Percentiles rank a stretch among this genome's conserved stretches.
Evolutionary conservation across 2,113 vertebrate genomes (phyloP).

Genomic region (Pseudopipra pipra): DNA sequence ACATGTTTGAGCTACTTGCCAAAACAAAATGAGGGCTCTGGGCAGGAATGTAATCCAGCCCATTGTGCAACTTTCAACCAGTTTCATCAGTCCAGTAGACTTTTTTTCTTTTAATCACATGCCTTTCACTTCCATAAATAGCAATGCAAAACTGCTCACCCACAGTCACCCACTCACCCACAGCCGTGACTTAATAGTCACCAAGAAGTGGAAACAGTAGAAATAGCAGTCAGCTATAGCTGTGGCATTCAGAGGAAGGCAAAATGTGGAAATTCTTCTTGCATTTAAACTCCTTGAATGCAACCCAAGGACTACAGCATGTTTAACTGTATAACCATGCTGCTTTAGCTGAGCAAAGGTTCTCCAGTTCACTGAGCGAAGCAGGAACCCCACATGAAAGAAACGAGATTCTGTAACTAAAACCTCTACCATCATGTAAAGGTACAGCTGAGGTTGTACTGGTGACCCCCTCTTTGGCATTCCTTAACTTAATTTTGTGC

Average conservation of each 20-base stretch:
- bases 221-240: neutral
- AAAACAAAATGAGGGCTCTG: neutral
- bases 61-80: slow-evolving; percentile 24
- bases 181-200: neutral
- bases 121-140: slow-evolving; percentile 46
- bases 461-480: neutral
- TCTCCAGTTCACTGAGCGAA: neutral
- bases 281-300: neutral
- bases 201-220: neutral
- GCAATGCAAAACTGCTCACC: neutral
- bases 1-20: neutral
- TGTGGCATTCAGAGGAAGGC: neutral
- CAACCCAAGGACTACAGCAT: neutral
- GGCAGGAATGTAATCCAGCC: neutral
- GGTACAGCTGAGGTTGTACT: neutral
- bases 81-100: neutral
- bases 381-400: neutral
- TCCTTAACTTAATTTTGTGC: neutral
- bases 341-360: neutral
- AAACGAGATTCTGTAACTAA: neutral
- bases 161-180: slow-evolving; percentile 5
- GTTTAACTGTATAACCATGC: neutral
- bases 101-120: neutral
- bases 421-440: neutral
- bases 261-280: neutral